These are phyloP conservation scores for Chionodraco myersi DNA, from an alignment of 2,113 vertebrate species.

Conservation along the genomic window DNA sequence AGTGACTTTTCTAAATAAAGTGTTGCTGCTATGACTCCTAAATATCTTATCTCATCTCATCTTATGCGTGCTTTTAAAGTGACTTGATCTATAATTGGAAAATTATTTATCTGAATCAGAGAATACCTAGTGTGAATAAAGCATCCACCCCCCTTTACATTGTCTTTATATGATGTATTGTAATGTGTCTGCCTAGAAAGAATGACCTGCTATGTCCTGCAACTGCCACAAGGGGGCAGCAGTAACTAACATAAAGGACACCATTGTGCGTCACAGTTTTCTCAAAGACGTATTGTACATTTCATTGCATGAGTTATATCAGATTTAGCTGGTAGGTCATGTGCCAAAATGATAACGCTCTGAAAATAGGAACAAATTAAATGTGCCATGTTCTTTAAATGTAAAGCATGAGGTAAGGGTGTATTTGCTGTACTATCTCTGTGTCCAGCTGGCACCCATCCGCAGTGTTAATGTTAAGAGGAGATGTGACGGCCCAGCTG, in stretches of 20 bases:
- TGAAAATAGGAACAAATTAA: background rate
- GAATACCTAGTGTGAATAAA: background rate
- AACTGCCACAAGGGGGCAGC: constrained; percentile 62
- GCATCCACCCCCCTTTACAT: background rate
- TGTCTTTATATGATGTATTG: background rate
- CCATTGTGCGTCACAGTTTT: background rate
- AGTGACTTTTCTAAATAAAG: constrained; percentile 52
- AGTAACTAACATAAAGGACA: constrained; percentile 28
- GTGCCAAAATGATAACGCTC: background rate
- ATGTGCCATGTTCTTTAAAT: background rate
- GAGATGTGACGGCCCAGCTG: constrained; percentile 22
- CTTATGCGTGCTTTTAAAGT: background rate
- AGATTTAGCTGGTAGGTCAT: background rate
- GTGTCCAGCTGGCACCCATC: background rate
- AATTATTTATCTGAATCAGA: background rate
- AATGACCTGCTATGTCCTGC: background rate
- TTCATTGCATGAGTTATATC: constrained; percentile 7
- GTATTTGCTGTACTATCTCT: background rate
- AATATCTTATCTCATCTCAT: too few relatives aligned
- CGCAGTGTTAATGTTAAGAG: constrained; percentile 17
- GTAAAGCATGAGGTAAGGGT: background rate
- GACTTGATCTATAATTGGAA: background rate
- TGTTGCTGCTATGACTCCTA: too few relatives aligned
- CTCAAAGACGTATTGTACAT: background rate
- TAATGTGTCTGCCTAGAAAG: background rate